Percentiles rank a stretch among this genome's conserved stretches.
Evolutionary conservation across 2,113 vertebrate genomes (phyloP).

Genomic region (Hydrolagus affinis): DNA sequence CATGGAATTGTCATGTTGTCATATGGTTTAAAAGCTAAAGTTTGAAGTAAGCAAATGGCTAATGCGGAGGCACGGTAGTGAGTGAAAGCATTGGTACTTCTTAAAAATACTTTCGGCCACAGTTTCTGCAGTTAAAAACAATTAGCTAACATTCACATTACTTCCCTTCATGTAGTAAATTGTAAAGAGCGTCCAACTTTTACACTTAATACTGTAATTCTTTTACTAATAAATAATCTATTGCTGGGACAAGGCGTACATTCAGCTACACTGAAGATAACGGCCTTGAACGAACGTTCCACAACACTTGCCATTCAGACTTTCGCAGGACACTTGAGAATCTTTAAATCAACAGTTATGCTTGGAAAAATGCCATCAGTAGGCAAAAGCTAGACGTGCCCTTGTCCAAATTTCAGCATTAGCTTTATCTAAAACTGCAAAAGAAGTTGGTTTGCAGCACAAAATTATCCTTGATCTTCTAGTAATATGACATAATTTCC

Average conservation of each 20-base stretch:
- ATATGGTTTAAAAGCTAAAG: not conserved
- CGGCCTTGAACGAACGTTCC: not conserved
- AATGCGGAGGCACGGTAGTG: not conserved
- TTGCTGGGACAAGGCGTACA: conserved; percentile 16
- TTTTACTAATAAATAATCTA: conserved; percentile 19
- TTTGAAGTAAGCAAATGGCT: not conserved
- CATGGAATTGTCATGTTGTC: not conserved
- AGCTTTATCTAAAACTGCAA: conserved; percentile 26
- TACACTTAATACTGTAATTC: conserved; percentile 22
- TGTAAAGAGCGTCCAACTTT: conserved; percentile 6
- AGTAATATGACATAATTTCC: conserved; percentile 24
- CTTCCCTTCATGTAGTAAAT: conserved; percentile 12
- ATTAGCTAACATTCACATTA: not conserved
- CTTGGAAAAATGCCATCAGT: conserved; percentile 3
- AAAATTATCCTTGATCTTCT: conserved; percentile 25
- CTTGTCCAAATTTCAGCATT: not conserved
- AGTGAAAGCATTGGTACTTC: not conserved
- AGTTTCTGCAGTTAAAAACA: not conserved
- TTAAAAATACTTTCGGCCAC: not conserved
- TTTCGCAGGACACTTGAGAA: conserved; percentile 13
- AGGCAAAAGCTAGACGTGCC: not conserved
- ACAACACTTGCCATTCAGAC: conserved; percentile 28
- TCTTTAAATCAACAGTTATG: conserved; percentile 4
- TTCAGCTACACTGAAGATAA: conserved; percentile 11
- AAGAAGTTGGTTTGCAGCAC: conserved; percentile 23